Percentiles rank a stretch among this genome's conserved stretches.
Conservation (phyloP, 1,140 invertebrate genomes). For the Luehdorfia chinensis region DNA sequence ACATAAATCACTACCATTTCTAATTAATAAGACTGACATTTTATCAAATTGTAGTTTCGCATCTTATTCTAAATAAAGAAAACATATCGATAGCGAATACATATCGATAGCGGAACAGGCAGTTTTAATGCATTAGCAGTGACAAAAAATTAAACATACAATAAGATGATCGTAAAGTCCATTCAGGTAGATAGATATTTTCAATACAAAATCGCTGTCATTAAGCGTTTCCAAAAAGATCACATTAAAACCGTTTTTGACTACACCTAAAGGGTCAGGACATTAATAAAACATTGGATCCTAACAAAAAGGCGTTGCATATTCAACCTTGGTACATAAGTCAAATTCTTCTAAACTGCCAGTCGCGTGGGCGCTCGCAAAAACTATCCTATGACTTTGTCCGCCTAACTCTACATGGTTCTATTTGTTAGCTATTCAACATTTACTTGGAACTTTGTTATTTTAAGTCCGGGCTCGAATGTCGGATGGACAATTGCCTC, state of each 20-base stretch:
- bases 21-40: no score
- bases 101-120: no score
- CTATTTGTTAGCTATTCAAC: slow-evolving; percentile 23
- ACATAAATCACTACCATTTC: no score
- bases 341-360: slow-evolving; percentile 67
- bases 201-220: slow-evolving; percentile 13
- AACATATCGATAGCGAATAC: no score
- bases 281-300: slow-evolving; percentile 42
- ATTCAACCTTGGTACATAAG: slow-evolving; percentile 61
- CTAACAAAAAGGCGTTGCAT: slow-evolving; percentile 65
- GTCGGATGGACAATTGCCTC: slow-evolving; percentile 68
- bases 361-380: slow-evolving; percentile 66
- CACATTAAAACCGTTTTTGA: slow-evolving; percentile 3
- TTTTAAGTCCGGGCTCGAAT: slow-evolving; percentile 38
- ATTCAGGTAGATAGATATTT: slow-evolving; percentile 15
- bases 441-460: slow-evolving; percentile 49
- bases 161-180: no score
- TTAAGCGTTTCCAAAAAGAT: slow-evolving; percentile 13
- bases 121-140: no score
- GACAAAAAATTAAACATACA: no score
- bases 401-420: slow-evolving; percentile 41
- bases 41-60: no score
- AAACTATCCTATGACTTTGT: slow-evolving; percentile 75
- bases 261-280: slow-evolving; percentile 39
- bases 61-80: no score